A percentile compares a stretch with the other conserved stretches of the same genome.
Conservation (phyloP, 1,140 invertebrate genomes). For the Platyscapa corneri region DNA sequence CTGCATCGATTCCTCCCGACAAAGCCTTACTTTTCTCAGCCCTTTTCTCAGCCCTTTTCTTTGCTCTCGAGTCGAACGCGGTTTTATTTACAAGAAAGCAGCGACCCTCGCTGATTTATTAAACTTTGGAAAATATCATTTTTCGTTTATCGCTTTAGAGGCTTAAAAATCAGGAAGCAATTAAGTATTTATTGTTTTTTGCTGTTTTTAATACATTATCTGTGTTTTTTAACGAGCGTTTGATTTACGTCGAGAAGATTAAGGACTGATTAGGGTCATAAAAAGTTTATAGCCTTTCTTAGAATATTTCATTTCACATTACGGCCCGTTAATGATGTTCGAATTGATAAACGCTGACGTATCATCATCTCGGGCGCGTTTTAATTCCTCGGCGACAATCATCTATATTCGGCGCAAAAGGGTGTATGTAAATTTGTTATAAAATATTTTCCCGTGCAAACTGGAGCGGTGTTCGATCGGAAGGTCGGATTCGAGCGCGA, state of each 20-base stretch:
- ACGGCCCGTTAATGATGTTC: constrained; percentile 34
- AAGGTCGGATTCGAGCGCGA: not conserved
- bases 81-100: not conserved
- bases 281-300: constrained; percentile 32
- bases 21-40: not conserved
- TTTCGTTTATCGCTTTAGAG: not conserved
- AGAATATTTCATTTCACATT: constrained; percentile 22
- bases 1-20: not conserved
- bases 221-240: constrained; percentile 19
- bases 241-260: constrained; percentile 42
- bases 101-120: not conserved
- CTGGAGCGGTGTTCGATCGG: not conserved
- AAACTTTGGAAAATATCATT: not conserved
- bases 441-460: not conserved
- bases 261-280: constrained; percentile 30
- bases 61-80: not conserved
- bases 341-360: constrained; percentile 12
- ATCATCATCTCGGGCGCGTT: not conserved
- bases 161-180: not conserved
- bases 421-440: constrained; percentile 1
- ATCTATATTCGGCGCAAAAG: not conserved
- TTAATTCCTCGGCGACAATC: not conserved
- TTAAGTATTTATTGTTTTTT: constrained; percentile 12
- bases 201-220: constrained; percentile 5
- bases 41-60: too few species aligned